These are phyloP conservation scores for Seladonia tumulorum DNA, from an alignment of 2,888 invertebrate genomes.

Conservation along the genomic window DNA sequence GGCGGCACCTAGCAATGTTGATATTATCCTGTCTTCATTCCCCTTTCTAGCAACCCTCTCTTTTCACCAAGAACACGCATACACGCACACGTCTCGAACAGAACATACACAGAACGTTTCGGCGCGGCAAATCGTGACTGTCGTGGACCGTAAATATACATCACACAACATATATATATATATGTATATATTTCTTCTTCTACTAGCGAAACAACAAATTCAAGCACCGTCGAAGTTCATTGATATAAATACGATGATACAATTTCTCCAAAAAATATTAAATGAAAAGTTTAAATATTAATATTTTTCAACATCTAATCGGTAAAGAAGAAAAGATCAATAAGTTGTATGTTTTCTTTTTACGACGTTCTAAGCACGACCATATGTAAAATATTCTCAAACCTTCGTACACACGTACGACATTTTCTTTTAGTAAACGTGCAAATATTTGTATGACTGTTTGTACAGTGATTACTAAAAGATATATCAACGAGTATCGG, in stretches of 20 bases:
- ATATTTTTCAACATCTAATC: conserved; percentile 58
- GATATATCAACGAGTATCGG: neutral
- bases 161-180: conserved; percentile 30
- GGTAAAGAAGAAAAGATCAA: conserved; percentile 70
- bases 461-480: neutral
- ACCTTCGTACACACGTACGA: neutral
- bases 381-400: conserved; percentile 43
- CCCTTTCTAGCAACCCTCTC: conserved; percentile 37
- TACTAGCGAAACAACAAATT: conserved; percentile 37
- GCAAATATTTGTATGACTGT: conserved; percentile 6
- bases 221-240: conserved; percentile 12
- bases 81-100: conserved; percentile 18
- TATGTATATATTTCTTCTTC: conserved; percentile 19
- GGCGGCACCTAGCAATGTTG: conserved; percentile 70
- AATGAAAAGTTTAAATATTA: conserved; percentile 19
- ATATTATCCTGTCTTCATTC: conserved; percentile 57
- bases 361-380: conserved; percentile 54
- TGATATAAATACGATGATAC: conserved; percentile 20
- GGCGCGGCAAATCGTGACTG: conserved; percentile 71
- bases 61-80: conserved; percentile 17
- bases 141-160: conserved; percentile 63
- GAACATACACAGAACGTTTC: conserved; percentile 50
- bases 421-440: neutral
- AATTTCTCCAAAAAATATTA: neutral
- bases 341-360: conserved; percentile 69